A percentile compares a stretch with the other conserved stretches of the same genome.
These are phyloP conservation scores for Balanococcus diminutus DNA, from an alignment of 2,888 invertebrate genomes.

Conservation along the genomic window DNA sequence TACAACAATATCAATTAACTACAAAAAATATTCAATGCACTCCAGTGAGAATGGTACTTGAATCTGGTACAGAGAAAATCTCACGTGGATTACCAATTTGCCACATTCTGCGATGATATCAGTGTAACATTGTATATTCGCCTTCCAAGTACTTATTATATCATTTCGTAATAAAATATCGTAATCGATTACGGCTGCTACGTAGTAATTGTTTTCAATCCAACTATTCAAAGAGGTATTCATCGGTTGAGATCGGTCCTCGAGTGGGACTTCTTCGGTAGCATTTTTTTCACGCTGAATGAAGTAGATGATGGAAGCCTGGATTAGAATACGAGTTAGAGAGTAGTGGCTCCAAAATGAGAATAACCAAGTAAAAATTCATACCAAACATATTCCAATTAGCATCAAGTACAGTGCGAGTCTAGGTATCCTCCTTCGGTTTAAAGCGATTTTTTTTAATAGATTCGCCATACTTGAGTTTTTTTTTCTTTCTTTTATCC, in stretches of 20 bases:
- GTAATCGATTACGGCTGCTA: constrained; percentile 4
- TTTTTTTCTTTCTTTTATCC: too few species aligned
- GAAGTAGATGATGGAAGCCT: background rate
- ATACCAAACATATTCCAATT: background rate
- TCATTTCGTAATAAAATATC: background rate
- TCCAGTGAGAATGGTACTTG: background rate
- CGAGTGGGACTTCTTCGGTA: background rate
- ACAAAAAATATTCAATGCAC: constrained; percentile 57
- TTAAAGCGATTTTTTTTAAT: too few species aligned
- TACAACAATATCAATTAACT: constrained; percentile 76
- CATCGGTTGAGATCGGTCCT: background rate
- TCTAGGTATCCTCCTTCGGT: too few species aligned
- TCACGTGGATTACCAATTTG: background rate
- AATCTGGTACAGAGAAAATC: background rate
- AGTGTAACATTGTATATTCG: background rate
- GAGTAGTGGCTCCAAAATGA: background rate
- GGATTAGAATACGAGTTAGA: background rate
- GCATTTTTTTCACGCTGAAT: background rate
- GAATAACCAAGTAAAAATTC: background rate
- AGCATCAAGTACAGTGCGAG: too few species aligned
- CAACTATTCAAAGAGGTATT: background rate
- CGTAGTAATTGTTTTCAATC: background rate
- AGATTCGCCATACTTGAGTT: too few species aligned
- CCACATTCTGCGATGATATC: background rate
- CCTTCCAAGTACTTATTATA: background rate